These are phyloP conservation scores for Bucco capensis DNA, from an alignment of 2,113 vertebrate genomes.

Conservation along the genomic window DNA sequence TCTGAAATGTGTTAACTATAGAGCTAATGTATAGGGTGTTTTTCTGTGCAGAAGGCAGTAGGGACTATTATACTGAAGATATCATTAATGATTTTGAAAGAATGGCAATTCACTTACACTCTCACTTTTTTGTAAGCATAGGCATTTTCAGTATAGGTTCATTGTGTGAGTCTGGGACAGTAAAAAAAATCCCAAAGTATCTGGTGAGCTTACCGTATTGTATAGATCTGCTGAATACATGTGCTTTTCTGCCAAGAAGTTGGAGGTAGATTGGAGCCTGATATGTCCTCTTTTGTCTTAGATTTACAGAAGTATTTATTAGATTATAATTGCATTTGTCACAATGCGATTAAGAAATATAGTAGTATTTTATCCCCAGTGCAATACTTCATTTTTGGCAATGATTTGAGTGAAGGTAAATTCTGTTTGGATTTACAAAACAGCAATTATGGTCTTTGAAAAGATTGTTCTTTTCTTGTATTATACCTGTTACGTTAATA, in stretches of 20 bases:
- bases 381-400: neutral
- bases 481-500: neutral
- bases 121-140: neutral
- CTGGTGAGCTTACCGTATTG: neutral
- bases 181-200: neutral
- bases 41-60: neutral
- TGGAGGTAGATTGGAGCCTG: neutral
- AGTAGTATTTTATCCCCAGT: neutral
- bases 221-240: neutral
- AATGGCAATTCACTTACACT: neutral
- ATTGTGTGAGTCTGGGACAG: neutral
- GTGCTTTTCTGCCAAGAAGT: neutral
- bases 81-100: neutral
- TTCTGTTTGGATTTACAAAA: neutral
- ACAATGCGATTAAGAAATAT: neutral
- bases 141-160: neutral
- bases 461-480: neutral
- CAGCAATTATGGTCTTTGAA: neutral
- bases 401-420: neutral
- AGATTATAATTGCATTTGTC: neutral
- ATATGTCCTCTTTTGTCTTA: neutral
- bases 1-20: slow-evolving; percentile 4
- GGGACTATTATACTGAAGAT: neutral
- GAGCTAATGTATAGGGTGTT: neutral
- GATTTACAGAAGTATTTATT: neutral